Base-by-base conservation (phyloP, 2,888 invertebrate species). In the Yponomeuta malinellus region DNA sequence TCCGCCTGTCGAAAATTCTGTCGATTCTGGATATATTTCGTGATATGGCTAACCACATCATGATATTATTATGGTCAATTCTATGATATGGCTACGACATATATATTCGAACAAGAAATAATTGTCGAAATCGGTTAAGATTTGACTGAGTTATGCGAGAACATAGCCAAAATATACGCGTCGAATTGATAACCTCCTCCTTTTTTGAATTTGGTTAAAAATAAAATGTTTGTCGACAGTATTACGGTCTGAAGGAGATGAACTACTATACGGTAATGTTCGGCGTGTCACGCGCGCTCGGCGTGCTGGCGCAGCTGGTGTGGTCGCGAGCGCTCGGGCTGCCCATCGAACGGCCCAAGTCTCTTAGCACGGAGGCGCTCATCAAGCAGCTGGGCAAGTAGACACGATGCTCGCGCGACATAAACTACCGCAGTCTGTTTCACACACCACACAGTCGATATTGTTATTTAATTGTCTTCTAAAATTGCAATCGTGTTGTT, bases 261-360 rank as follows among this genome's bases (percentile, higher is more conserved):
- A 96, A 95, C 91, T 98, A 96, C 93, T 98, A 98, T 94, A 98
- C 98, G 31, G 98, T 98, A 52, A 93, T 98, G 87, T 98, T 98
- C 88, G 98, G 97, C 73, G 97, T 98, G 71, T 97, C 97, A 1
- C 94, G 98, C 80, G 97, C 97, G 1, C 93, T 98, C 64, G 98
- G 98, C 72, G 96, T 96, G 71, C 90, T 96, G 78, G 94, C 97
- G 0, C 96, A 97, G 73, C 90, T 97, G 74, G 94, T 97, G 75
- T 97, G 97, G 97, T 96, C 96, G 76, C 94, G 97, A 74, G 97
- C 97, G 63, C 94, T 97, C 74, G 96, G 97, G 71, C 91, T 97
- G 48, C 97, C 97, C 75, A 95, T 98, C 79, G 97, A 98, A 91
- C 95, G 94, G 93, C 98, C 94, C 72, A 98, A 98, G 90, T 97